Percentiles rank a stretch among this genome's conserved stretches.
Evolutionary conservation across 2,888 invertebrate genomes (phyloP).

Genomic region (Prosapia bicincta): DNA sequence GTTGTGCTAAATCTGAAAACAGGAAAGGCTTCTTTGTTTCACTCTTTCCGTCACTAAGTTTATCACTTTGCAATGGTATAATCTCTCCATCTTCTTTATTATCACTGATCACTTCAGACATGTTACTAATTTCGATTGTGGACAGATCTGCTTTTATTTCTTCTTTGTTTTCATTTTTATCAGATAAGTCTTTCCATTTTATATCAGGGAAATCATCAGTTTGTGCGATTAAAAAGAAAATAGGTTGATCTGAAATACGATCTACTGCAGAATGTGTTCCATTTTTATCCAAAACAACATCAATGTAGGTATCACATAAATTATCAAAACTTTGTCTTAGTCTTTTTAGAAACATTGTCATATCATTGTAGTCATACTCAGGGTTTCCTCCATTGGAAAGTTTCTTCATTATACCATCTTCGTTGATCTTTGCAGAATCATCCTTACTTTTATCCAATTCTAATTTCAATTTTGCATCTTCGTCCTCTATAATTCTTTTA

Average conservation of each 20-base stretch:
- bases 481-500: constrained; percentile 39
- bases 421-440: constrained; percentile 5
- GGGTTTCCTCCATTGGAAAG: constrained; percentile 1
- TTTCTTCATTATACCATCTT: constrained; percentile 25
- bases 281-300: constrained; percentile 50
- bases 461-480: constrained; percentile 19
- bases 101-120: constrained; percentile 13
- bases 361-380: constrained; percentile 30
- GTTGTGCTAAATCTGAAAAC: constrained; percentile 31
- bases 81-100: too few species aligned
- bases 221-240: constrained; percentile 56
- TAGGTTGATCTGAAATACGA: constrained; percentile 52
- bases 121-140: background rate
- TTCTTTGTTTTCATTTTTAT: constrained; percentile 16
- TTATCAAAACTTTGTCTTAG: constrained; percentile 49
- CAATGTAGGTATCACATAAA: constrained; percentile 51
- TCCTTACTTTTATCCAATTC: constrained; percentile 7
- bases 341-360: constrained; percentile 40
- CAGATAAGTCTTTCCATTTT: constrained; percentile 41
- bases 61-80: too few species aligned
- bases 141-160: constrained; percentile 3
- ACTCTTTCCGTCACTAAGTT: constrained; percentile 17
- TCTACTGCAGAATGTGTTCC: constrained; percentile 48
- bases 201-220: constrained; percentile 51
- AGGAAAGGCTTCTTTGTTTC: constrained; percentile 26